Percentiles rank a stretch among this genome's conserved stretches.
phyloP scores from a whole-genome alignment of 2,113 vertebrate genomes.

The Thryonomys swinderianus region DNA sequence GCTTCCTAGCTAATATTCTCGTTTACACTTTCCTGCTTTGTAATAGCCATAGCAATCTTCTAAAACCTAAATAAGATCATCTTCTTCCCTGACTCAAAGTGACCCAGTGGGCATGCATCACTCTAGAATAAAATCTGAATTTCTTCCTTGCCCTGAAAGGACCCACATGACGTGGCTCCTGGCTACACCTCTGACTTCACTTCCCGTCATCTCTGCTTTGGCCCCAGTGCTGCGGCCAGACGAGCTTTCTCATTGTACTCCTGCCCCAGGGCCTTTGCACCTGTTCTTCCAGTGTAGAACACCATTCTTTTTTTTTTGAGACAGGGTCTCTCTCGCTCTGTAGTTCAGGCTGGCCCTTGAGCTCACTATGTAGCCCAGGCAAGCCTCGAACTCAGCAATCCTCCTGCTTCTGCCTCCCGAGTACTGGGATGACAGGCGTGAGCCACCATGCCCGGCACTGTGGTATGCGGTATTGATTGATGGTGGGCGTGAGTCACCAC shows the following conservation, averaged over 20 bases:
- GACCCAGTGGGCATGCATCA: neutral
- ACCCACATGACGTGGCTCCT: neutral
- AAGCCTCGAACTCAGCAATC: too few relatives aligned
- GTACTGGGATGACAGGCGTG: too few relatives aligned
- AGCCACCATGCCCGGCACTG: too few relatives aligned
- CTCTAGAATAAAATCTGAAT: neutral
- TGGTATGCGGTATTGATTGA: too few relatives aligned
- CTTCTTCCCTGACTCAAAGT: neutral
- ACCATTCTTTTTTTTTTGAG: too few relatives aligned
- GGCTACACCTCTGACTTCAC: neutral
- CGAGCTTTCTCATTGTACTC: neutral
- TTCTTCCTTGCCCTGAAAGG: too few relatives aligned
- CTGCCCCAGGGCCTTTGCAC: slow-evolving; percentile 38
- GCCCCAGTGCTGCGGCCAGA: neutral
- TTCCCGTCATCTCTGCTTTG: neutral
- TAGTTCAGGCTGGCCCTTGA: too few relatives aligned
- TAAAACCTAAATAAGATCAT: neutral
- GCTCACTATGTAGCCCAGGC: too few relatives aligned
- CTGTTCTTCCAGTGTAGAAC: neutral
- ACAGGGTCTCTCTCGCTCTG: too few relatives aligned
- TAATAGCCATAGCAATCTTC: neutral
- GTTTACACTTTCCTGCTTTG: neutral
- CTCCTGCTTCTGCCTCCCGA: too few relatives aligned
- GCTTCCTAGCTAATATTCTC: neutral
- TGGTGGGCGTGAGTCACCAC: too few relatives aligned